Percentiles rank a stretch among this genome's conserved stretches.
Conservation (phyloP, 2,797 vertebrate genomes). For the Sebastes taczanowskii region DNA sequence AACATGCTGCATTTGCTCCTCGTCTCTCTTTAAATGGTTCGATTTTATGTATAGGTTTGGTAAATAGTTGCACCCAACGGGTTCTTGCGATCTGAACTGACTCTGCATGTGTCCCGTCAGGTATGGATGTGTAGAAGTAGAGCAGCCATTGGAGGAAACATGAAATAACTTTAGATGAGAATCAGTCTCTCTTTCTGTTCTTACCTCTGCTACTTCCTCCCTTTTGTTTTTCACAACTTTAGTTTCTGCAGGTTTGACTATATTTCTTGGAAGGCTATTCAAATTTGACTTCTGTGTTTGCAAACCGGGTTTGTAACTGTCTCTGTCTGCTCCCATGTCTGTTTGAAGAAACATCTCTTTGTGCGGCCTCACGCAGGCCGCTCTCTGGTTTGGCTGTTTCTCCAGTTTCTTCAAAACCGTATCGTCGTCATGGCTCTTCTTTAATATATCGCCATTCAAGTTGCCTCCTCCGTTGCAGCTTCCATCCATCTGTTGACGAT, state of each 20-base stretch:
- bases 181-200: not conserved
- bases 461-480: not conserved
- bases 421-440: fast-evolving
- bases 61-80: fast-evolving
- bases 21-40: not conserved
- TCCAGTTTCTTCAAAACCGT: fast-evolving
- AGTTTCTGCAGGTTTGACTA: not conserved
- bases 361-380: fast-evolving
- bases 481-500: not conserved
- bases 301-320: not conserved
- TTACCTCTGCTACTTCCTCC: fast-evolving
- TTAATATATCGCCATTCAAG: not conserved
- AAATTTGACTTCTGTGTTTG: not conserved
- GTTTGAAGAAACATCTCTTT: not conserved
- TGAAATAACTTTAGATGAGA: not conserved
- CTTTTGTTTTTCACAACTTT: fast-evolving
- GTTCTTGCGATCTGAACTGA: fast-evolving
- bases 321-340: not conserved
- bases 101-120: fast-evolving
- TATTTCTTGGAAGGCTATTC: not conserved
- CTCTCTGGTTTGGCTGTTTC: not conserved
- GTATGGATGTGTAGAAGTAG: fast-evolving
- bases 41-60: not conserved
- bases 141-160: not conserved
- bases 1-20: not conserved